A percentile compares a stretch with the other conserved stretches of the same genome.
phyloP scores from a whole-genome alignment of 2,888 invertebrate genomes.

The Pegoplata infirma region DNA sequence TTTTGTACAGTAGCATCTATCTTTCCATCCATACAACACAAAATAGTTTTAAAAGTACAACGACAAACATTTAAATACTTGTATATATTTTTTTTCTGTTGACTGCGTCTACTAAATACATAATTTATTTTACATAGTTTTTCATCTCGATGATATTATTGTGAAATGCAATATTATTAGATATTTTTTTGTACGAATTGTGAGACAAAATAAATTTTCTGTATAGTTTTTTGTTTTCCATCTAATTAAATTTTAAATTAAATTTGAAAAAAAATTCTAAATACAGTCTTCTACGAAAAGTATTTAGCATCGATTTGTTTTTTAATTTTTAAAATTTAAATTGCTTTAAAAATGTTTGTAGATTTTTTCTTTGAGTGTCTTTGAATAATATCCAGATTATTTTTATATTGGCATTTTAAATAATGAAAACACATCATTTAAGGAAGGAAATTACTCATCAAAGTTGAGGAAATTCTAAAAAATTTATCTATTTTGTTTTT shows the following conservation, averaged over 20 bases:
- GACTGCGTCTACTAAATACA: slow-evolving; percentile 1
- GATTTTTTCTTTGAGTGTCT: not conserved
- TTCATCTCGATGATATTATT: slow-evolving; percentile 14
- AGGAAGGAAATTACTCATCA: slow-evolving; percentile 27
- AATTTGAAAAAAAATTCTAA: not conserved
- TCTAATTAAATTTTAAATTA: slow-evolving; percentile 19
- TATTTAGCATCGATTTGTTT: not conserved
- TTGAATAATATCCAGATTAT: not conserved
- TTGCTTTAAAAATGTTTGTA: not conserved
- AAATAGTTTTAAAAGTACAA: not conserved
- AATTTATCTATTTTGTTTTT: not conserved
- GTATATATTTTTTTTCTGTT: not conserved
- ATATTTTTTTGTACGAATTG: slow-evolving; percentile 11
- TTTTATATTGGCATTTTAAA: too few species aligned
- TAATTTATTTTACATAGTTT: slow-evolving; percentile 15
- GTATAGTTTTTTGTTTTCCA: not conserved
- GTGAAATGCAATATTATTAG: too few species aligned
- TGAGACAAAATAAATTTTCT: slow-evolving; percentile 4
- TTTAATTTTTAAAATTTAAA: not conserved
- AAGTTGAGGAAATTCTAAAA: slow-evolving; percentile 7
- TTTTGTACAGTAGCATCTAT: not conserved
- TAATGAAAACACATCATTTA: too few species aligned
- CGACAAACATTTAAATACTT: slow-evolving; percentile 3
- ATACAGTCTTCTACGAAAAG: not conserved
- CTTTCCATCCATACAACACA: not conserved